A percentile compares a stretch with the other conserved stretches of the same genome.
phyloP scores from a whole-genome alignment of 2,113 vertebrate genomes.

The Pristiophorus japonicus region DNA sequence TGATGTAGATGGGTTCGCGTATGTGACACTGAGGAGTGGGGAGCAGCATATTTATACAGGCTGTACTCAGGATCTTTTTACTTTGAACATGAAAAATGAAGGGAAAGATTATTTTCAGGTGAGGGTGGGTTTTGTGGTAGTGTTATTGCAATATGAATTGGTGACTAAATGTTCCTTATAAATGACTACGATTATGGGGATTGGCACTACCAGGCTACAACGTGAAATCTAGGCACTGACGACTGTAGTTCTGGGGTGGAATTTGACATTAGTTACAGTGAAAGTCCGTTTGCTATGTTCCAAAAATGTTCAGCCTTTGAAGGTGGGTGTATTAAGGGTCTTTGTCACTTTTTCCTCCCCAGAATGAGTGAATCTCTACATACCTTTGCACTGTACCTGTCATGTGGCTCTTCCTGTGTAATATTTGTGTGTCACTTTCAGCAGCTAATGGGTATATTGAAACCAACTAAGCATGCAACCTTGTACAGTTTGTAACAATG shows the following conservation, averaged over 20 bases:
- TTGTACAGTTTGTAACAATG: slow-evolving; percentile 31
- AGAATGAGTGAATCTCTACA: neutral
- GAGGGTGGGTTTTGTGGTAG: neutral
- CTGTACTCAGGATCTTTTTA: slow-evolving; percentile 14
- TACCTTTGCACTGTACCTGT: slow-evolving; percentile 14
- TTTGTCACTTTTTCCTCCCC: neutral
- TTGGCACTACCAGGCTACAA: neutral
- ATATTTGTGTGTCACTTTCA: slow-evolving; percentile 4
- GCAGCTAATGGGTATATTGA: neutral
- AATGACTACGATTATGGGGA: neutral
- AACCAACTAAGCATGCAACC: slow-evolving; percentile 1
- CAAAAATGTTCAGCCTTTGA: neutral
- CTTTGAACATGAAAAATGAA: slow-evolving; percentile 9
- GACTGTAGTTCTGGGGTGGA: neutral
- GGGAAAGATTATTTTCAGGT: slow-evolving; percentile 20
- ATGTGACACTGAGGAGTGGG: neutral
- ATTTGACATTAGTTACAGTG: neutral
- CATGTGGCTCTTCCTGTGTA: slow-evolving; percentile 16
- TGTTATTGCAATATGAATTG: neutral
- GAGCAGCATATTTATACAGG: neutral
- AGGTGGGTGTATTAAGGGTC: neutral
- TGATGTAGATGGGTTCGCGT: neutral
- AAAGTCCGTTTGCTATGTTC: neutral
- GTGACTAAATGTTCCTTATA: neutral
- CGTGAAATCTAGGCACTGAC: neutral